Base-by-base conservation (phyloP, 2,888 invertebrate species). In the Amblyjoppa fuscipennis region DNA sequence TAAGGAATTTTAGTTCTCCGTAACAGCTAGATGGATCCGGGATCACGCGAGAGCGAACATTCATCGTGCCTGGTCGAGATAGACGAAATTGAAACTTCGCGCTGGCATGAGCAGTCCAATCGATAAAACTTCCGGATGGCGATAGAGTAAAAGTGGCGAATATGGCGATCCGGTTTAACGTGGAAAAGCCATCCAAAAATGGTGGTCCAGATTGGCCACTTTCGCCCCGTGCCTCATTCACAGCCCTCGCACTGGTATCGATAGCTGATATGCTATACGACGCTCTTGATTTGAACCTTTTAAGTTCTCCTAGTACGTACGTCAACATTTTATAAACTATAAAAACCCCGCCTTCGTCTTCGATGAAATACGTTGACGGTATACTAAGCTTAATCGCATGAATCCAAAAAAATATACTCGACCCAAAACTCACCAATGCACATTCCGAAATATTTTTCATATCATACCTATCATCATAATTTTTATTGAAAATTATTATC, bases 61-160 rank as follows among this genome's bases (percentile, higher is more conserved):
- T 13, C 59, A 25, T 41, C 56, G 25, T 20, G 41, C 41, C 61
- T 28, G 74, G 56, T 28, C 45, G 74, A 74, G 28, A 74, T 45
- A 74, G 45, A 74, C 61, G 59, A 74, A 74, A 74, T 28, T n/a
- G 74, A 38, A 74, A 59, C 74, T 41, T n/a, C 59, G 38, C 59
- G 28, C 59, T 74, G 59, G 74, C 74, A 56, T 11, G 74, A 45
- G 59, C 28, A 45, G 56, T 59, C 34, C 41, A 45, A 41, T 59
- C 74, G 61, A 74, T 74, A 61, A 74, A 59, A 74, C 41, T 45
- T 9, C 16, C 41, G 38, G 56, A 20, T 56, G 9, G 56, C 9
- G 9, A 20, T 56, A n/a, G 41, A 11, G 11, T 41, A 41, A 41
- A 41, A 41, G 41, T 41, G 34, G 34, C 2, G 25, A 41, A 20